Conservation (phyloP, 2,113 vertebrate genomes). For the Osmerus mordax region DNA sequence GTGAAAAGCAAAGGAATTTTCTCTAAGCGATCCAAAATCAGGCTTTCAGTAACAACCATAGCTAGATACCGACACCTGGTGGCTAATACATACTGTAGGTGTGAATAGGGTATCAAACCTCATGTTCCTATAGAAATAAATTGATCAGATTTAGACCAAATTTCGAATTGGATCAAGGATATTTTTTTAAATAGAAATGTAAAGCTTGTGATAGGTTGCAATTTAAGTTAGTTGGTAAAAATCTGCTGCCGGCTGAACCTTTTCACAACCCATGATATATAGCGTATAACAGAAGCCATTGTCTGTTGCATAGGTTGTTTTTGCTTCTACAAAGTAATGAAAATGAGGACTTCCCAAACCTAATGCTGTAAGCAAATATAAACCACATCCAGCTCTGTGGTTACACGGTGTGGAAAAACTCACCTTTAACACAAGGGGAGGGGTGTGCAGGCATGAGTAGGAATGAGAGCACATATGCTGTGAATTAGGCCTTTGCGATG, state of each 20-base stretch:
- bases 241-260: constrained; percentile 30
- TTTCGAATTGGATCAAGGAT: not conserved
- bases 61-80: constrained; percentile 56
- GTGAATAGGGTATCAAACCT: constrained; percentile 15
- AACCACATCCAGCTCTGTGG: constrained; percentile 47
- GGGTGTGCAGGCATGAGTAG: constrained; percentile 33
- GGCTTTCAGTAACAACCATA: not conserved
- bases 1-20: no score
- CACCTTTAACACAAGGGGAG: constrained; percentile 38
- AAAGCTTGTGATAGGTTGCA: no score
- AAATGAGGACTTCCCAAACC: constrained; percentile 37
- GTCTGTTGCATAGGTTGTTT: constrained; percentile 36
- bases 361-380: constrained; percentile 43
- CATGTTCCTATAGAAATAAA: not conserved
- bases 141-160: not conserved
- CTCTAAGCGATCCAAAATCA: not conserved
- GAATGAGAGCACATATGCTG: constrained; percentile 48
- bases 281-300: constrained; percentile 43
- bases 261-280: constrained; percentile 18
- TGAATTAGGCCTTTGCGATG: constrained; percentile 49
- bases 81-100: constrained; percentile 17
- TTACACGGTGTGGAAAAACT: constrained; percentile 54
- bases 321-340: constrained; percentile 38
- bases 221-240: constrained; percentile 11
- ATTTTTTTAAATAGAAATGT: not conserved